Evolutionary conservation across 2,113 vertebrate species (phyloP).

Genomic region (Coregonus clupeaformis): DNA sequence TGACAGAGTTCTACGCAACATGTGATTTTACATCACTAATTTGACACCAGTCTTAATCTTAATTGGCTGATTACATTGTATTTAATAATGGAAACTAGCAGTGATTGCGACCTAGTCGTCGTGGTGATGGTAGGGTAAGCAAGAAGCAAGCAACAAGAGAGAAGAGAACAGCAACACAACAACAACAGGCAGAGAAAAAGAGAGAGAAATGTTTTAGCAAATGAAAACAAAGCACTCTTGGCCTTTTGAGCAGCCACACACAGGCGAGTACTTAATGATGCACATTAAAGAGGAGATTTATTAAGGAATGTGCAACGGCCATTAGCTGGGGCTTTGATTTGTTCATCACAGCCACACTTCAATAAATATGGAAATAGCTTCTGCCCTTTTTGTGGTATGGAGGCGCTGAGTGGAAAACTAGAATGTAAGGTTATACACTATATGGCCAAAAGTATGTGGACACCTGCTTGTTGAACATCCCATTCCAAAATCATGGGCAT

Average conservation of each 20-base stretch:
- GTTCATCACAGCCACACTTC: constrained; percentile 55
- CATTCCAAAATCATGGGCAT: too few species aligned
- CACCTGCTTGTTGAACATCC: too few species aligned
- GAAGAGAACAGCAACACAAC: neutral
- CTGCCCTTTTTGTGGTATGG: constrained; percentile 57
- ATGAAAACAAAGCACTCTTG: constrained; percentile 59
- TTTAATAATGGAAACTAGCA: constrained; percentile 53
- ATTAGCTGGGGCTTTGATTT: constrained; percentile 67
- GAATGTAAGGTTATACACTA: neutral
- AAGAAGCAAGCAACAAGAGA: neutral
- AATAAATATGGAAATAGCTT: constrained; percentile 69
- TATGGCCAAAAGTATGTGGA: too few species aligned
- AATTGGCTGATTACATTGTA: constrained; percentile 55
- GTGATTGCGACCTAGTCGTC: constrained; percentile 38
- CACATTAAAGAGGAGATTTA: constrained; percentile 58
- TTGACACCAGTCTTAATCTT: constrained; percentile 56
- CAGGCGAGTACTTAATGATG: constrained; percentile 55
- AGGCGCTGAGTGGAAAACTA: constrained; percentile 26
- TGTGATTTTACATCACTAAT: constrained; percentile 50
- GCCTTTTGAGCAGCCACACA: constrained; percentile 48
- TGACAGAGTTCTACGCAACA: constrained; percentile 42
- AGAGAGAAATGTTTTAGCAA: constrained; percentile 44
- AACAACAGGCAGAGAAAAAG: constrained; percentile 34
- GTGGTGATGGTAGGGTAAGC: constrained; percentile 14
- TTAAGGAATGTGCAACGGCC: constrained; percentile 57